phyloP scores from a whole-genome alignment of 2,797 vertebrate species.

The Novumbra hubbsi region DNA sequence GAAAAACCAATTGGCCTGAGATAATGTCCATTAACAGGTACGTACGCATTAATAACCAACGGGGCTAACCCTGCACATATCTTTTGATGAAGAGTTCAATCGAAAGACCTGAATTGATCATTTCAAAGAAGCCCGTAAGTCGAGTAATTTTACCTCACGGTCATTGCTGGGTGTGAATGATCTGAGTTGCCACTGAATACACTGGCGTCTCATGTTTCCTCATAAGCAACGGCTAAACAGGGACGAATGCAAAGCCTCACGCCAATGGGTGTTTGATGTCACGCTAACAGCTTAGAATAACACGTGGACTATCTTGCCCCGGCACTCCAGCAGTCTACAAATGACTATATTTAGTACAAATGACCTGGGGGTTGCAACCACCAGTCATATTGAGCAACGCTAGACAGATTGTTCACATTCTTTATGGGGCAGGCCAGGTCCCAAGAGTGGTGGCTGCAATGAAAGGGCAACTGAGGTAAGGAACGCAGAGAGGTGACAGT shows the following conservation, averaged over 20 bases:
- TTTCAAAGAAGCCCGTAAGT: too few relatives aligned
- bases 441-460: neutral
- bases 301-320: too few relatives aligned
- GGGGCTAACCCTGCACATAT: neutral
- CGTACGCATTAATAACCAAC: neutral
- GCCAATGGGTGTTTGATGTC: too few relatives aligned
- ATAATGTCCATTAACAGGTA: slow-evolving; percentile 2
- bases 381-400: neutral
- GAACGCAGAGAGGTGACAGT: neutral
- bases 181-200: too few relatives aligned
- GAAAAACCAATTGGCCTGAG: slow-evolving; percentile 27
- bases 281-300: too few relatives aligned
- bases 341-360: neutral
- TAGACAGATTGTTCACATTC: neutral
- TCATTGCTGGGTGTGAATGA: too few relatives aligned
- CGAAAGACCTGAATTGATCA: too few relatives aligned
- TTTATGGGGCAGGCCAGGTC: neutral
- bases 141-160: too few relatives aligned
- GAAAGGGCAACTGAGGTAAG: neutral
- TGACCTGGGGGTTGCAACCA: neutral
- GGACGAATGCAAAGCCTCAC: too few relatives aligned
- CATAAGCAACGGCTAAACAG: too few relatives aligned
- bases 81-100: too few relatives aligned
- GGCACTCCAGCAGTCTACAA: neutral
- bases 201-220: too few relatives aligned